A percentile compares a stretch with the other conserved stretches of the same genome.
Evolutionary conservation across 2,113 vertebrate species (phyloP).

Genomic region (crab-eating macaque (Macaca fascicularis)): DNA sequence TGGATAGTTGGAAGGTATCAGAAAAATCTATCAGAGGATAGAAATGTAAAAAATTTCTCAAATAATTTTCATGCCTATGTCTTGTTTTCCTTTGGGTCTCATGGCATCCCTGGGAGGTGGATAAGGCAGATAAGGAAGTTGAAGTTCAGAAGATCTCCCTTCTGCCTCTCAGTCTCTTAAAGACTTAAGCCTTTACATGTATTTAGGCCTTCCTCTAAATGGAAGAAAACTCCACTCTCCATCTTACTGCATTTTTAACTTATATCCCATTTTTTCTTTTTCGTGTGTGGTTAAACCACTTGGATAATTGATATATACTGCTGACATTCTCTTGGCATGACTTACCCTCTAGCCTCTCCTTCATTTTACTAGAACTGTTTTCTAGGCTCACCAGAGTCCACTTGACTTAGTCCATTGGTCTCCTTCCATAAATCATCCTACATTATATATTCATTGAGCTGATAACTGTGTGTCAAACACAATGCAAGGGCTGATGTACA

Average conservation of each 20-base stretch:
- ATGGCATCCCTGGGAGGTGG: not conserved
- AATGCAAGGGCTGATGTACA: not conserved
- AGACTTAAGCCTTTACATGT: not conserved
- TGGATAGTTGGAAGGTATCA: not conserved
- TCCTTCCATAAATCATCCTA: not conserved
- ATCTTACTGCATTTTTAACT: constrained; percentile 11
- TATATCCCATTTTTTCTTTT: not conserved
- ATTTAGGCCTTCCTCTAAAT: not conserved
- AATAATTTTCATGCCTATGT: not conserved
- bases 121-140: not conserved
- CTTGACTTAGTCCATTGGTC: not conserved
- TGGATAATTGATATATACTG: not conserved
- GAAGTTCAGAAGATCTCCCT: not conserved
- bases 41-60: not conserved
- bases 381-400: not conserved
- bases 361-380: not conserved
- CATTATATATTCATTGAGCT: not conserved
- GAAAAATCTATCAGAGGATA: not conserved
- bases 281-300: not conserved
- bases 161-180: not conserved
- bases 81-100: not conserved
- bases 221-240: not conserved
- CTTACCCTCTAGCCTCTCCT: not conserved
- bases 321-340: not conserved
- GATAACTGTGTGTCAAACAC: not conserved